phyloP scores from a whole-genome alignment of 2,888 invertebrate species.

The Actias luna region DNA sequence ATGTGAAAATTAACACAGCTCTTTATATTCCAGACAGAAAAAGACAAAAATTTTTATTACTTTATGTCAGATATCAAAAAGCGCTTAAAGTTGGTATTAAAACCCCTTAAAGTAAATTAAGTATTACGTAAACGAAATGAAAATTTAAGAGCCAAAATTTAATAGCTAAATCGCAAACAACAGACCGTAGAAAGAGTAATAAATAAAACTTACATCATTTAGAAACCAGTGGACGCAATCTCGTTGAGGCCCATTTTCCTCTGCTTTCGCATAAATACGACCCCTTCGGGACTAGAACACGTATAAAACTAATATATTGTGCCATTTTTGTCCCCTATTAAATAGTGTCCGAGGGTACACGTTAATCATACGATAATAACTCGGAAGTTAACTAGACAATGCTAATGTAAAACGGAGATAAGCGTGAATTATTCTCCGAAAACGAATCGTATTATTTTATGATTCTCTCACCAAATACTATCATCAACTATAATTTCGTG shows the following conservation, averaged over 20 bases:
- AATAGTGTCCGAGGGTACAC: slow-evolving; percentile 39
- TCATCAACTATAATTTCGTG: not conserved
- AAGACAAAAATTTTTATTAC: not conserved
- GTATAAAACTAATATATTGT: slow-evolving; percentile 64
- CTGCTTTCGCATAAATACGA: slow-evolving; percentile 49
- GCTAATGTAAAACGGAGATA: not conserved
- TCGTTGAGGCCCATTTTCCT: slow-evolving; percentile 43
- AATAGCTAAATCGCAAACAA: not conserved
- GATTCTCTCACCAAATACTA: not conserved
- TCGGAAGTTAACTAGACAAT: slow-evolving; percentile 1
- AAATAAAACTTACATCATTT: slow-evolving; percentile 50
- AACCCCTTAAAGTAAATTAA: too few species aligned
- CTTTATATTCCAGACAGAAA: not conserved
- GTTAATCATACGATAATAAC: slow-evolving; percentile 14
- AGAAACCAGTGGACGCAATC: slow-evolving; percentile 43
- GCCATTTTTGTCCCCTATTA: slow-evolving; percentile 54
- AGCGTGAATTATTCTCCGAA: not conserved
- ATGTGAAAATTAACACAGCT: not conserved
- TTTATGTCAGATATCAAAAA: not conserved
- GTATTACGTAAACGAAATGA: not conserved
- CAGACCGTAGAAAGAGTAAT: slow-evolving; percentile 33
- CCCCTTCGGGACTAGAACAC: slow-evolving; percentile 43
- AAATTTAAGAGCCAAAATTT: not conserved
- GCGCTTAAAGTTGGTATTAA: not conserved
- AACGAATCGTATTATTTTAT: not conserved